Base-by-base conservation (phyloP, 2,888 invertebrate genomes). In the Exephanes ischioxanthus region DNA sequence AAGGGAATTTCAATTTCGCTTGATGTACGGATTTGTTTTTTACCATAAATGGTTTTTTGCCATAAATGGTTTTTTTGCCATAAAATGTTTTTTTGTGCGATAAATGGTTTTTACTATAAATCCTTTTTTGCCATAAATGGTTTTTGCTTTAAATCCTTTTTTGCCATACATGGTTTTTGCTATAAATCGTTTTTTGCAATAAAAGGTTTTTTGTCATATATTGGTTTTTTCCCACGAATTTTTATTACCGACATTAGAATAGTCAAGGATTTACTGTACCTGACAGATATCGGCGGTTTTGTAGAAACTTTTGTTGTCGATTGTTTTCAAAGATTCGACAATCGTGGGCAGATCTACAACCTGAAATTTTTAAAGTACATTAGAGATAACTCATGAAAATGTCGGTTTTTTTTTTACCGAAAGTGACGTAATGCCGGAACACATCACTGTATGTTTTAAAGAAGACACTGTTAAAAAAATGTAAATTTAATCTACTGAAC, bases 281-380 rank as follows among this genome's bases (percentile, higher is more conserved):
- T 99, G 99, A 90, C 98, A 98, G 86, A 99, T 96, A 94, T 99
- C 99, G 0, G 99, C 98, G 0, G 99, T 98, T 95, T 99, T 99
- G 93, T 99, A 99, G 91, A 99, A 98, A 91, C 98, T 99, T 94
- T 99, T 99, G 86, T 96, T 97, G 93, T 99, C 99, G 79, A 99
- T 98, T 0, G 99, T 99, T 95, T 99, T 99, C 80, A 98, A 94
- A 0, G 98, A 97, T 94, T 99, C 99, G 19, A 98, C 96, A 7
- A 99, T 95, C 5, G 98, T 97, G 0, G 99, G 99, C 67, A 99
- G 94, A 94, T 99, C 99, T 0, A 98, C 96, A 45, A 99, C 96
- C 96, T 96, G 90, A 68, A 91, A 89, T 3, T 9, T 3, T 22
- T 14, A 22, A 55, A 53, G 9, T 41, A 11, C 11, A 41, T 41